These are phyloP conservation scores for Brachypalpus laphriformis DNA, from an alignment of 2,888 invertebrate genomes.

Conservation along the genomic window DNA sequence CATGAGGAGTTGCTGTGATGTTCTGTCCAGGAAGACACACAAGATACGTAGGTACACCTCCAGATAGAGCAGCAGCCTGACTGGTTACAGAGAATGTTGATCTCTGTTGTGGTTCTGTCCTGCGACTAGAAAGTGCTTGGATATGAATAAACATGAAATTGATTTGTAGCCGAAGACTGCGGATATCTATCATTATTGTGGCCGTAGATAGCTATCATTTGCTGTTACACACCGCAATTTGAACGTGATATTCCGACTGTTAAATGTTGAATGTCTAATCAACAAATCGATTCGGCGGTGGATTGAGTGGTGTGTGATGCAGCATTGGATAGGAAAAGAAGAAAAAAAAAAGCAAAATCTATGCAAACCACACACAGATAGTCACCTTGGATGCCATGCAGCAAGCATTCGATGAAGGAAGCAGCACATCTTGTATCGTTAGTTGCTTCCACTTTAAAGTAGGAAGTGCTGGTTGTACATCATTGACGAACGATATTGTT, in stretches of 20 bases:
- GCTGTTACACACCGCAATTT: conserved; percentile 59
- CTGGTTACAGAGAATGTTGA: conserved; percentile 28
- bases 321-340: neutral
- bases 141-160: conserved; percentile 19
- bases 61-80: too few species aligned
- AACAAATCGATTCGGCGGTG: conserved; percentile 46
- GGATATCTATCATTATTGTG: conserved; percentile 57
- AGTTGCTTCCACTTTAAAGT: neutral
- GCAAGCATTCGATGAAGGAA: conserved; percentile 28
- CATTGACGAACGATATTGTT: conserved; percentile 58
- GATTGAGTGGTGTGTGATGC: too few species aligned
- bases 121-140: conserved; percentile 30
- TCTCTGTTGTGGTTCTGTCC: conserved; percentile 11
- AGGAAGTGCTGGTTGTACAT: conserved; percentile 21
- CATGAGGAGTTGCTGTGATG: neutral
- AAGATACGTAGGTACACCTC: neutral
- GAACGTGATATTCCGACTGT: conserved; percentile 62
- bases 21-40: conserved; percentile 41
- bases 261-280: conserved; percentile 52
- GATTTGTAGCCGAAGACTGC: conserved; percentile 23
- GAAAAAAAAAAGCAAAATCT: conserved; percentile 16
- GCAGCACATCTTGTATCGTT: conserved; percentile 33
- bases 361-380: conserved; percentile 39
- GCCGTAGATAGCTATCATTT: conserved; percentile 52
- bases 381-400: neutral